These are phyloP conservation scores for Pseudolaguvia tuberculata DNA, from an alignment of 2,113 vertebrate genomes.

Conservation along the genomic window DNA sequence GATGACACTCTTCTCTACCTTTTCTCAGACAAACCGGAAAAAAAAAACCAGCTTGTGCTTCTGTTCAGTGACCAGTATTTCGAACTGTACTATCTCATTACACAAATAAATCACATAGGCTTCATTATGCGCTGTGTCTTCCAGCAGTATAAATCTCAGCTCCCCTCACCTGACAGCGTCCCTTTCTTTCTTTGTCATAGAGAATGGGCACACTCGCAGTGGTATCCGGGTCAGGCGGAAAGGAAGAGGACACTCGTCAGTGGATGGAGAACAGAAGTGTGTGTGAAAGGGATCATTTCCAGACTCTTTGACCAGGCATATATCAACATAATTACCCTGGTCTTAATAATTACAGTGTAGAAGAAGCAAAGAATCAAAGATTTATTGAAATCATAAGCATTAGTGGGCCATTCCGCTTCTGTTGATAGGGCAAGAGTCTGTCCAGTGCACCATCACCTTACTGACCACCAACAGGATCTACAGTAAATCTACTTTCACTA, in stretches of 20 bases:
- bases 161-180: constrained; percentile 48
- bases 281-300: constrained; percentile 33
- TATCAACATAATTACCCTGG: constrained; percentile 58
- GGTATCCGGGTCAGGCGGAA: constrained; percentile 21
- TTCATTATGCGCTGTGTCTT: constrained; percentile 24
- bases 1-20: background rate
- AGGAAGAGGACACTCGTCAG: constrained; percentile 22
- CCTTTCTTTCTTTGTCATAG: constrained; percentile 42
- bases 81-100: background rate
- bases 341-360: constrained; percentile 64
- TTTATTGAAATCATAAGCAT: constrained; percentile 62
- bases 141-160: constrained; percentile 36
- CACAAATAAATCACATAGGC: constrained; percentile 16
- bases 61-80: background rate
- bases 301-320: constrained; percentile 33
- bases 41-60: constrained; percentile 10
- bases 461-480: constrained; percentile 43
- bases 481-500: constrained; percentile 31
- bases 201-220: constrained; percentile 22
- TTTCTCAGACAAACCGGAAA: background rate
- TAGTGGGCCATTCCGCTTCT: constrained; percentile 48
- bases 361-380: constrained; percentile 63
- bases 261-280: constrained; percentile 16
- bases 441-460: constrained; percentile 26
- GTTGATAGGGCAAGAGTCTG: constrained; percentile 13